Base-by-base conservation (phyloP, 2,113 vertebrate species). In the Leptocoma aspasia region DNA sequence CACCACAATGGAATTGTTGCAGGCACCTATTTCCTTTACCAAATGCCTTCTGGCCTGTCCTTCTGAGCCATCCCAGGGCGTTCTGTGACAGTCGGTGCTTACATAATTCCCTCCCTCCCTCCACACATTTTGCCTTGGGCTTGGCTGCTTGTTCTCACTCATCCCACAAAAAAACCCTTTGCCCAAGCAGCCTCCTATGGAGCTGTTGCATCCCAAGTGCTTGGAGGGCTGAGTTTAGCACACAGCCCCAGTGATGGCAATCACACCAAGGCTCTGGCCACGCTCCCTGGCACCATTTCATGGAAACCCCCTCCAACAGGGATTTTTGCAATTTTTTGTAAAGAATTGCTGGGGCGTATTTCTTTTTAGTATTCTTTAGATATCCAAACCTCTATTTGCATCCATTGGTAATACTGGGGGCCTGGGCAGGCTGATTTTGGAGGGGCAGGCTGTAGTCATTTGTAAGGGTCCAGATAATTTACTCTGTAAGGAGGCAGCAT, bases 221-320 rank as follows among this genome's bases (percentile, higher is more conserved):
- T 88, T 30, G 27, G 30, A 78, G 60, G 39, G 53, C 61, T 71
- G 59, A 11, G 13, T 73, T 71, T 64, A 66, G 42, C 3, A 41
- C 5, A 30, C 27, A 52, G 56, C 28, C 42, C 22, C 3, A 3
- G 24, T 24, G 22, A 52, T 9, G 31, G 28, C 64, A 63, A 37
- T 33, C 7, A 7, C 27, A 26, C 6, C 7, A 6, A 31, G 54
- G 50, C 22, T 84, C 53, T 77, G 47, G 33, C 37, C 47, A 12
- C 0, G 0, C 24, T 86, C 27, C 41, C 22, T 33, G 37, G 26
- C 42, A 53, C 24, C 16, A 4, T 42, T 50, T 33, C 33, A 8
- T 9, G 3, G n/a, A 81, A 27, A 10, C 14, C 33, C 16, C 5
- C 3, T 66, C 52, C 31, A 28, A 28, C 1, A 56, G 54, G 20